Conservation (phyloP, 2,113 vertebrate species). For the Urocitellus parryii region DNA sequence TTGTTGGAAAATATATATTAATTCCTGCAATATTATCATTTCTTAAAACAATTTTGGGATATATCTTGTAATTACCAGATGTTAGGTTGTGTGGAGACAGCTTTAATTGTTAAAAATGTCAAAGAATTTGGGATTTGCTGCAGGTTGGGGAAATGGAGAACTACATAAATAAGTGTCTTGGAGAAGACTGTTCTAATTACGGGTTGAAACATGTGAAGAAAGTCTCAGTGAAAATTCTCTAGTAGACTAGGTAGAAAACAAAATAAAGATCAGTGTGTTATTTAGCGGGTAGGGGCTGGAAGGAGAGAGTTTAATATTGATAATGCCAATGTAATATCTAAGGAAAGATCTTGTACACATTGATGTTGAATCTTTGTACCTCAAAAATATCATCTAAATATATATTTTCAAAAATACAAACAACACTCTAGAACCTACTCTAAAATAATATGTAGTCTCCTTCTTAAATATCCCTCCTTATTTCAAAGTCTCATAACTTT, state of each 20-base stretch:
- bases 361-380: not conserved
- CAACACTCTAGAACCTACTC: not conserved
- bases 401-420: not conserved
- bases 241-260: not conserved
- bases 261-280: not conserved
- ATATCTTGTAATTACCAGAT: not conserved
- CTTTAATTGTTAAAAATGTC: not conserved
- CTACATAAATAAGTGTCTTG: not conserved
- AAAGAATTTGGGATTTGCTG: constrained; percentile 4
- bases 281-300: not conserved
- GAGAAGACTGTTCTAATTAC: not conserved
- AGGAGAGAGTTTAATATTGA: not conserved
- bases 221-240: not conserved
- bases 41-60: not conserved
- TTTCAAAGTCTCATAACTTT: not conserved
- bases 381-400: not conserved
- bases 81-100: not conserved
- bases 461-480: not conserved
- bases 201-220: not conserved
- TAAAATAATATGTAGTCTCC: not conserved
- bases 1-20: constrained; percentile 33
- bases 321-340: not conserved
- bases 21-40: not conserved
- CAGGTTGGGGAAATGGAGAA: not conserved
- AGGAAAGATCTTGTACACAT: not conserved